These are phyloP conservation scores for Telmatherina bonti DNA, from an alignment of 2,797 vertebrate genomes.

Conservation along the genomic window DNA sequence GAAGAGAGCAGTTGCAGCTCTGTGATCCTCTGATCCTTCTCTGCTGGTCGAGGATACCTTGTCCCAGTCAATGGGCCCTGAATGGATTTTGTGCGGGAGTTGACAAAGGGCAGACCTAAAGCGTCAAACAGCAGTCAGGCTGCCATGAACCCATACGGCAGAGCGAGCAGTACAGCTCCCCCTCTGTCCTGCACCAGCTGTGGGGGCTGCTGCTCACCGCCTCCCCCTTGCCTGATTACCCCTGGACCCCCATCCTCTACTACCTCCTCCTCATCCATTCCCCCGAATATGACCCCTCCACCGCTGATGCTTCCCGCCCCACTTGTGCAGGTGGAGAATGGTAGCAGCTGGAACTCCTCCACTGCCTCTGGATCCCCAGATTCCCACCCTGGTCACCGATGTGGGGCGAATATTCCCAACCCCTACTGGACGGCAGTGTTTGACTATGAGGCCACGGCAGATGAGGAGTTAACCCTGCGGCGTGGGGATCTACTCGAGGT, in stretches of 20 bases:
- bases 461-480: conserved; percentile 91
- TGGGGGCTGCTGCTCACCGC: conserved; percentile 82
- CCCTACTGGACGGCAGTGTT: conserved; percentile 92
- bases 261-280: conserved; percentile 66
- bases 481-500: conserved; percentile 91
- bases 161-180: conserved; percentile 69
- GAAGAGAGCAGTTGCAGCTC: conserved; percentile 52
- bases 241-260: conserved; percentile 70
- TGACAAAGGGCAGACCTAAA: conserved; percentile 77
- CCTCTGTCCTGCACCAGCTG: conserved; percentile 82
- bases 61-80: conserved; percentile 79
- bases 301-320: conserved; percentile 69
- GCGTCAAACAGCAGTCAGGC: conserved; percentile 69
- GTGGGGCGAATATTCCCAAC: conserved; percentile 69
- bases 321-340: conserved; percentile 78
- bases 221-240: conserved; percentile 77
- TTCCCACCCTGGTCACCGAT: conserved; percentile 75
- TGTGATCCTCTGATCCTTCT: conserved; percentile 64
- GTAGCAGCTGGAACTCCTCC: conserved; percentile 83
- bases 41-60: conserved; percentile 67
- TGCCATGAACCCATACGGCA: conserved; percentile 84
- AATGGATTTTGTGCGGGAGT: conserved; percentile 81
- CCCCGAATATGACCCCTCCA: conserved; percentile 72
- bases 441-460: conserved; percentile 91
- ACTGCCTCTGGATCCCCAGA: conserved; percentile 79